A percentile compares a stretch with the other conserved stretches of the same genome.
These are phyloP conservation scores for Hypsopygia costalis DNA, from an alignment of 2,888 invertebrate genomes.

Conservation along the genomic window DNA sequence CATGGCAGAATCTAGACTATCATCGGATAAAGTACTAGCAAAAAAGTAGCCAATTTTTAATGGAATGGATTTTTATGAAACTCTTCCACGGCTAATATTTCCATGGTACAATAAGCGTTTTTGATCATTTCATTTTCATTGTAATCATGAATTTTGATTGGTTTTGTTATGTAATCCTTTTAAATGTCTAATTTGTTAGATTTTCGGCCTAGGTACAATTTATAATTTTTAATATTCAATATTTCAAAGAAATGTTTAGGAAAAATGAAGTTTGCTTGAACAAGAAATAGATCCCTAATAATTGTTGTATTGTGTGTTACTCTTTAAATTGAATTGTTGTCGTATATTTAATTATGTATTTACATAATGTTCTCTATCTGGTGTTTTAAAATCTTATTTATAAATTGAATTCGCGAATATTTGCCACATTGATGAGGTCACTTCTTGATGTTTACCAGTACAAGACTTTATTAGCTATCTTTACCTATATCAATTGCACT, in stretches of 20 bases:
- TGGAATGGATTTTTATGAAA: too few species aligned
- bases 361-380: slow-evolving; percentile 25
- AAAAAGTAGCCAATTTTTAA: too few species aligned
- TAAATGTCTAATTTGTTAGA: neutral
- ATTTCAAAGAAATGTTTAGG: slow-evolving; percentile 1
- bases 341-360: slow-evolving; percentile 20
- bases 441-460: too few species aligned
- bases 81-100: too few species aligned
- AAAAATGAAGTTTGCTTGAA: slow-evolving; percentile 8
- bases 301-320: slow-evolving; percentile 56
- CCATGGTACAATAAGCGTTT: neutral
- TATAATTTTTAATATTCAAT: neutral
- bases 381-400: slow-evolving; percentile 5
- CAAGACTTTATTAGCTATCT: neutral
- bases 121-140: neutral
- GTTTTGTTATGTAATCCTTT: too few species aligned
- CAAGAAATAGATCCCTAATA: slow-evolving; percentile 19
- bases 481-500: neutral
- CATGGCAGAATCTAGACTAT: too few species aligned
- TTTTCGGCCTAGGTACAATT: slow-evolving; percentile 3
- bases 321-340: slow-evolving; percentile 46
- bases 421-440: neutral
- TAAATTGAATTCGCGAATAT: neutral
- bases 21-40: too few species aligned
- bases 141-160: neutral